Conservation (phyloP, 1,140 invertebrate genomes). For the Drosophila tsacasi region DNA sequence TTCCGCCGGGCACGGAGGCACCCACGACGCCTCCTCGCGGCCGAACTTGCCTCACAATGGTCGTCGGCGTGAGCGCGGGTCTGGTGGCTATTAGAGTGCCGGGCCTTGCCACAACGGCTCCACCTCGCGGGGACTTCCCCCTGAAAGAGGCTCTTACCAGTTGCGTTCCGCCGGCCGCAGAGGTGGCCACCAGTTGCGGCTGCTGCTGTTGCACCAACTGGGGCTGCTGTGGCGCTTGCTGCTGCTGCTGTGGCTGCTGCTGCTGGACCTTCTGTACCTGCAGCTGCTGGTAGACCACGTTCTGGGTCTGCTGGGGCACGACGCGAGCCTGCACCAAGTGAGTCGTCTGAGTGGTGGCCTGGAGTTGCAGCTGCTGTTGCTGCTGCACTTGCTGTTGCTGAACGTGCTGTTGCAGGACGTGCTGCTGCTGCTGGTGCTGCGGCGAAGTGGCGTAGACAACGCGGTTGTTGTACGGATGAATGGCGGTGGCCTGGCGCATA, state of each 20-base stretch:
- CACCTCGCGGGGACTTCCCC: conserved; percentile 53
- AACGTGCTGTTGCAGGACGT: conserved; percentile 66
- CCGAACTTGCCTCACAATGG: conserved; percentile 64
- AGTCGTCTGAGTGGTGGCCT: conserved; percentile 66
- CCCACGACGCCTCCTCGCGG: conserved; percentile 55
- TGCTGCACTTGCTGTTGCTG: conserved; percentile 74
- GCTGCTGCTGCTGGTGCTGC: conserved; percentile 63
- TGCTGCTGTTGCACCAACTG: conserved; percentile 29
- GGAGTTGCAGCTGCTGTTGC: conserved; percentile 68
- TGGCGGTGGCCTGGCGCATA: conserved; percentile 72
- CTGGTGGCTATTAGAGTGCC: conserved; percentile 54
- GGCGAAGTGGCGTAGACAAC: conserved; percentile 68
- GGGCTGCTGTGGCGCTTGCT: conserved; percentile 29
- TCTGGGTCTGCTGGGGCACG: conserved; percentile 65
- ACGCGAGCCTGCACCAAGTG: conserved; percentile 71
- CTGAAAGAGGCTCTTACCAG: conserved; percentile 56
- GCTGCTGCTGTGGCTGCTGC: conserved; percentile 39
- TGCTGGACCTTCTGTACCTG: conserved; percentile 61
- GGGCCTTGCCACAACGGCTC: conserved; percentile 44
- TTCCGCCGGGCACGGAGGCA: conserved; percentile 12
- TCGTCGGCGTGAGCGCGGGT: conserved; percentile 39
- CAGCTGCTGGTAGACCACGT: conserved; percentile 72
- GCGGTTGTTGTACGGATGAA: conserved; percentile 75
- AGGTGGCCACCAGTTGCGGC: conserved; percentile 51
- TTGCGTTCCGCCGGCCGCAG: conserved; percentile 43